Percentiles rank a stretch among this genome's conserved stretches.
Conservation (phyloP, 1,140 invertebrate genomes). For the Coelopa frigida region DNA sequence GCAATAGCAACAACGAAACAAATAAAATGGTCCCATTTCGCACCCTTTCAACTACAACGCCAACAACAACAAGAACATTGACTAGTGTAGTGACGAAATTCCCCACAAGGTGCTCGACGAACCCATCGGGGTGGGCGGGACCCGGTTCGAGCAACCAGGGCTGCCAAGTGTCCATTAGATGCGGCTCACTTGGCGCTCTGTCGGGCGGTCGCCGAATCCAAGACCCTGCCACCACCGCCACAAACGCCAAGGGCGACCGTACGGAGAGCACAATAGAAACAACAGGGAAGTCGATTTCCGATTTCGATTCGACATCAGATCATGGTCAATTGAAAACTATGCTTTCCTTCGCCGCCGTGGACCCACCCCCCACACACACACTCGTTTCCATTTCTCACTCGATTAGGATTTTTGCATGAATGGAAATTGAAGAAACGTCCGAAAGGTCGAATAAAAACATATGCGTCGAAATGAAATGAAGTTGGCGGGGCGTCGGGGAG, state of each 20-base stretch:
- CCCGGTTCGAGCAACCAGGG: too few relatives aligned
- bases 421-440: constrained; percentile 5
- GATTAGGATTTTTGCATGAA: constrained; percentile 7
- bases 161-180: constrained; percentile 26
- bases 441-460: too few relatives aligned
- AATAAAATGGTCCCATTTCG: constrained; percentile 2
- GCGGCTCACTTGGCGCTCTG: constrained; percentile 35
- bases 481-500: too few relatives aligned
- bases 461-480: too few relatives aligned
- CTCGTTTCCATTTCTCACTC: constrained; percentile 7
- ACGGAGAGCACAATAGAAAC: too few relatives aligned
- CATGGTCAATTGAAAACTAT: constrained; percentile 35
- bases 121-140: too few relatives aligned
- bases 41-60: constrained; percentile 7
- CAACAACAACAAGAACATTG: too few relatives aligned
- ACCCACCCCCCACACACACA: too few relatives aligned
- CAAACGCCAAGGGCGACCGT: too few relatives aligned
- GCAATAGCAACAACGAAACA: not conserved
- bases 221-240: constrained; percentile 14
- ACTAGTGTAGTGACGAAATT: too few relatives aligned
- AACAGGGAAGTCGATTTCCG: too few relatives aligned
- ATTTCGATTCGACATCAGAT: not conserved
- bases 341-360: constrained; percentile 13
- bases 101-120: too few relatives aligned
- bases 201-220: not conserved